Base-by-base conservation (phyloP, 2,888 invertebrate species). In the Germaria angustata region DNA sequence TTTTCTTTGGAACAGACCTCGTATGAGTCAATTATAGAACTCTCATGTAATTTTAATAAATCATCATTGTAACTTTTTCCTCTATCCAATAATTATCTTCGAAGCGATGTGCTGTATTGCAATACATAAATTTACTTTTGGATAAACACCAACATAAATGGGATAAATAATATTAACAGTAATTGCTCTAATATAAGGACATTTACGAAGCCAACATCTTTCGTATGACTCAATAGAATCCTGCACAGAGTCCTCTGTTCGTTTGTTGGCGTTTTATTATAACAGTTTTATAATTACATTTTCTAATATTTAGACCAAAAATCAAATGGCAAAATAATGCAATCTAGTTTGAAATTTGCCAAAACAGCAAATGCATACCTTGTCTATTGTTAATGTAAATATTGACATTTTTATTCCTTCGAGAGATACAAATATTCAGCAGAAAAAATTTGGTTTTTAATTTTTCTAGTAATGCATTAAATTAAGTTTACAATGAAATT, bases 371-470 rank as follows among this genome's bases (percentile, higher is more conserved):
- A 65, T 71, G 65, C 59, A 57, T 55, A 69, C 49, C 69, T 80
- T 80, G 55, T 65, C 63, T 36, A 57, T 49, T 76, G 41, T 72
- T 79, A 79, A 75, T 77, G 75, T 59, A 68, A 76, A 80, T 75
- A 80, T 81, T 84, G 85, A 84, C 85, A 78, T 85, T 57, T n/a
- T 79, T 55, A 80, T 85, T 84, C 84, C 85, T 85, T 84, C 72
- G 84, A 80, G 84, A 81, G 59, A 77, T 57, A 75, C 72, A 68
- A 15, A 41, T 65, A 36, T 15, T 24, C 11, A 59, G 36, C n/a
- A 11, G 68, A 59, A 53, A 55, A 71, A 44, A 57, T 28, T 24
- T 41, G 15, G 4, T 24, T 44, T 32, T 2, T 32, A 11, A 41
- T 7, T 5, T 28, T 28, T 28, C 9, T 34, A 7, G 2, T 36